Evolutionary conservation across 2,888 invertebrate species (phyloP), one percentile per base, ranked within the genome.

Genomic region (Leptopterna dolabrata): DNA sequence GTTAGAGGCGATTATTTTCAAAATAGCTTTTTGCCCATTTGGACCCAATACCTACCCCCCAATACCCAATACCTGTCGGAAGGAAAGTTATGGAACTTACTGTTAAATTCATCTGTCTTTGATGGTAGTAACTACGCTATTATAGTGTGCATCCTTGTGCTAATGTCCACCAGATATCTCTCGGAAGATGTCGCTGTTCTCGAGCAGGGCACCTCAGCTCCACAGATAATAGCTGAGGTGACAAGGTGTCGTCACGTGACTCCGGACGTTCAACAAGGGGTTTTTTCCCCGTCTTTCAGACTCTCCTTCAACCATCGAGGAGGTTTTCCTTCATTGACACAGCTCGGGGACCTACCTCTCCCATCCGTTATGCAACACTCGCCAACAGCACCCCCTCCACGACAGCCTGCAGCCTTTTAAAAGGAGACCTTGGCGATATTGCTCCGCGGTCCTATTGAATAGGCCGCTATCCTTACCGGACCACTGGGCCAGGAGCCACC

Each of bases 281-380:
- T 63, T 63, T 63, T 63, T 24, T 63, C 63, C 63, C 1, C 63
- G 24, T 63, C 63, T 63, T 63, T 7, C 11, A 24, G 63, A 63
- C 24, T 63, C 63, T 19, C 55, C 55, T 55, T 55, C 55, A 19
- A 19, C 55, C 55, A 63, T 24, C 63, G 63, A 63, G 63, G 19
- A 55, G 63, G 24, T 63, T 63, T 63, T 63, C 24, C 63, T 63
- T 13, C 63, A 63, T 63, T 63, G 63, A 63, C 27, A 24, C 11
- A 27, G 7, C 63, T 24, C n/a, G n/a, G 9, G 19, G 63, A 24
- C 24, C 19, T 24, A 27, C 19, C 63, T n/a, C 63, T 63, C 16
- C 55, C 55, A 55, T 63, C 63, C 63, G 63, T 63, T 63, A 63
- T 63, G 63, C 63, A 63, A 63, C 63, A 27, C 63, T 63, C 63